Percentiles rank a stretch among this genome's conserved stretches.
phyloP scores from a whole-genome alignment of 2,797 vertebrate genomes.

The Poliocrania exsul region DNA sequence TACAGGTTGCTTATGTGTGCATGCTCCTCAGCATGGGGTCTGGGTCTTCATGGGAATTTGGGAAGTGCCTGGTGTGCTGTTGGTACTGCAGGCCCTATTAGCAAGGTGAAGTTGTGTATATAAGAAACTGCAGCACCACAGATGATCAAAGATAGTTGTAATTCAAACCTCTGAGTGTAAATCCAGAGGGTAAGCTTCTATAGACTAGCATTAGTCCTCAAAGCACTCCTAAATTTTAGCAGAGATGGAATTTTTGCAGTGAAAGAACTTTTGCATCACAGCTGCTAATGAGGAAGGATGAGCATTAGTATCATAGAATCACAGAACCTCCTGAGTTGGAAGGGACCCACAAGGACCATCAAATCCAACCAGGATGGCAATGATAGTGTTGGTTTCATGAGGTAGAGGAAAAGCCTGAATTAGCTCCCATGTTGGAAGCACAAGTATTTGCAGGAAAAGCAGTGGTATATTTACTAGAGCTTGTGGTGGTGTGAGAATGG shows the following conservation, averaged over 20 bases:
- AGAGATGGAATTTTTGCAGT: not conserved
- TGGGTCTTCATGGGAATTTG: not conserved
- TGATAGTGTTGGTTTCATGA: not conserved
- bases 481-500: not conserved
- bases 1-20: not conserved
- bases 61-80: not conserved
- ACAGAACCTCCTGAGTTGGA: no score
- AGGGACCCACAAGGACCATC: not conserved
- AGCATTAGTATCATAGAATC: not conserved
- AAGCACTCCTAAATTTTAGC: not conserved
- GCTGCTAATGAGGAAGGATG: not conserved
- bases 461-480: not conserved
- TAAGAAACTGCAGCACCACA: not conserved
- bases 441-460: not conserved
- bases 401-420: not conserved
- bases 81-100: not conserved
- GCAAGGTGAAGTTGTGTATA: not conserved
- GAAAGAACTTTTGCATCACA: not conserved
- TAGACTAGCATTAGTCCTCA: not conserved
- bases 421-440: not conserved
- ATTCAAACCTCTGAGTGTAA: not conserved
- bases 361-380: not conserved
- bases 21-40: not conserved
- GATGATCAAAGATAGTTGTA: not conserved
- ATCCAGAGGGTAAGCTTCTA: not conserved